Evolutionary conservation across 2,113 vertebrate species (phyloP).

Genomic region (Rhodinocichla rosea): DNA sequence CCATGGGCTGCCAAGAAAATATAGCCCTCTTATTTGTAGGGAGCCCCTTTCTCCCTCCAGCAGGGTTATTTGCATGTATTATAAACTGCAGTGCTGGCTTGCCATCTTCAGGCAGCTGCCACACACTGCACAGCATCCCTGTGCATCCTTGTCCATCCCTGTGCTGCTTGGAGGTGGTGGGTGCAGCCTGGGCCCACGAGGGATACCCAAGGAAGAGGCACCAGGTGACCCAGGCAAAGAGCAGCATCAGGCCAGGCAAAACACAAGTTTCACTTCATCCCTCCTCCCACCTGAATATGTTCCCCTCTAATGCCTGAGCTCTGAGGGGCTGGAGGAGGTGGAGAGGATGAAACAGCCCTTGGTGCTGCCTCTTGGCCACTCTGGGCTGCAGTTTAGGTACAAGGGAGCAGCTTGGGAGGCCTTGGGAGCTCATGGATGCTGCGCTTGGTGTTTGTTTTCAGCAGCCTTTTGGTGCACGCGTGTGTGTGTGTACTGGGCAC

Average conservation of each 20-base stretch:
- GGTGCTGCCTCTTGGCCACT: background rate
- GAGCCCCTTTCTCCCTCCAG: slow-evolving; percentile 21
- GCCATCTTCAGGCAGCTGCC: slow-evolving; percentile 69
- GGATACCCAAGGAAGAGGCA: background rate
- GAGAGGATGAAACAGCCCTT: background rate
- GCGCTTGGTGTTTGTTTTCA: background rate
- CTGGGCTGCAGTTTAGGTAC: background rate
- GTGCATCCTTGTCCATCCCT: background rate
- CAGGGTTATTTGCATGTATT: slow-evolving; percentile 25
- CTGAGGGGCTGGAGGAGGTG: background rate
- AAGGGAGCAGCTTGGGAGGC: no score
- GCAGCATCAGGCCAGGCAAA: background rate
- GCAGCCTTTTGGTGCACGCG: rapidly evolving
- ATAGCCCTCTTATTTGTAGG: background rate
- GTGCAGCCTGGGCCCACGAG: background rate
- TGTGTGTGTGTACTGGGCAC: background rate
- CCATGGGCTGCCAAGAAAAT: slow-evolving; percentile 24
- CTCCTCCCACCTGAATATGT: background rate
- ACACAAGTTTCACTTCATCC: background rate
- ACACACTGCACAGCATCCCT: slow-evolving; percentile 41
- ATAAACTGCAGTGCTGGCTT: slow-evolving; percentile 60
- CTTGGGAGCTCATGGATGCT: background rate
- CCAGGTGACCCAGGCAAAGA: background rate
- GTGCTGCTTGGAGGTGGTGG: background rate
- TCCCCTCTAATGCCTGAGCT: background rate